A percentile compares a stretch with the other conserved stretches of the same genome.
phyloP scores from a whole-genome alignment of 2,888 invertebrate genomes.

The Heliconius ethilla region DNA sequence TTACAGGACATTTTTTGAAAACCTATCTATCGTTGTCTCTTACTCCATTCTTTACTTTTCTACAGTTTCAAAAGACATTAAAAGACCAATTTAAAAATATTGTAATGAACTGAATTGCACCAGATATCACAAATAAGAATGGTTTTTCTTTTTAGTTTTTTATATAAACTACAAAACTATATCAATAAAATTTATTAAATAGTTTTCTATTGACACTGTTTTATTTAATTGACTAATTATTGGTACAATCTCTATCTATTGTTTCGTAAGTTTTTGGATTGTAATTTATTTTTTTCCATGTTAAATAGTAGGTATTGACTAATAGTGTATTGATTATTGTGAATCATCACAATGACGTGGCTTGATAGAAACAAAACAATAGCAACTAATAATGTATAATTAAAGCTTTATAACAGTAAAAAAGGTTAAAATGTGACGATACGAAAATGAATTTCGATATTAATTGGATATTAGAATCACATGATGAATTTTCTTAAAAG shows the following conservation, averaged over 20 bases:
- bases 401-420: neutral
- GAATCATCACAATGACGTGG: conserved; percentile 16
- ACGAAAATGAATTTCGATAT: neutral
- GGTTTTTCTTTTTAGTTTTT: neutral
- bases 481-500: neutral
- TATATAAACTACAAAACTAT: neutral
- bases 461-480: neutral
- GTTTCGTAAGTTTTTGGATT: no score
- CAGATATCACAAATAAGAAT: no score
- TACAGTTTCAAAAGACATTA: no score
- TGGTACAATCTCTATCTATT: no score
- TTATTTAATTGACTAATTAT: no score
- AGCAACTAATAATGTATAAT: neutral
- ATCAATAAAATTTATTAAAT: no score
- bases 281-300: neutral
- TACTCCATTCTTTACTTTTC: no score
- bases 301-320: conserved; percentile 8
- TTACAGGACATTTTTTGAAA: neutral
- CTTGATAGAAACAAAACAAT: neutral
- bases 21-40: no score
- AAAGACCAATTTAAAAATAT: no score
- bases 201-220: no score
- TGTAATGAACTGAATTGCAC: no score
- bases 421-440: neutral
- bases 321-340: conserved; percentile 2